Evolutionary conservation across 2,888 invertebrate genomes (phyloP), one percentile per base, ranked within the genome.

Genomic region (Vanessa cardui): DNA sequence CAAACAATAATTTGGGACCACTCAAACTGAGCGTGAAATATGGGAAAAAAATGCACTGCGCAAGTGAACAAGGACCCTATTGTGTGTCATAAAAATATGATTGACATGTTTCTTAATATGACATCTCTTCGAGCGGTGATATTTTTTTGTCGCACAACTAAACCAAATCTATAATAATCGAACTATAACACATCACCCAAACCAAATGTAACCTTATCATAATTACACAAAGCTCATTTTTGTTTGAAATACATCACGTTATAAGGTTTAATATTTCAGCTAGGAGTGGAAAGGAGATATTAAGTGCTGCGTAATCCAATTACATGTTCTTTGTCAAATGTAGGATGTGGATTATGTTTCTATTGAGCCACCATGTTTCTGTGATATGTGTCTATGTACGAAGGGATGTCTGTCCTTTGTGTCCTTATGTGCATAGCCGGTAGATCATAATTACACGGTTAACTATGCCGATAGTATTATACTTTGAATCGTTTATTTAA

Each of bases 31-130:
- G 87, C 91, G 89, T 90, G 85, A 90, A 90, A 90, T 90, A 88
- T 90, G 84, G 77, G 82, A 80, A 85, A 88, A 83, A 82, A 88
- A 87, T 80, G 66, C 66, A 84, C 83, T 88, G 81, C 90, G 88
- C 90, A 90, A 92, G 89, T 88, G 89, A 90, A 89, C 90, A 90
- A 87, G 85, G 76, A 82, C 58, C 78, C 81, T 83, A 86, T 87
- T 89, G 82, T 90, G 87, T 87, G 81, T 90, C 90, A 92, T 91
- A 92, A 90, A 92, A 92, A 90, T 92, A 92, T 92, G 92, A 92
- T 92, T 91, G 92, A 92, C 92, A 90, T 90, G 87, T 92, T 92
- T 87, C 87, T 90, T 92, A 92, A 92, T 92, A 92, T 92, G 92
- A 92, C 92, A 92, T 92, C 87, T 89, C 87, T 87, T 87, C 81